These are phyloP conservation scores for Corythoichthys intestinalis DNA, from an alignment of 2,113 vertebrate genomes.

Conservation along the genomic window DNA sequence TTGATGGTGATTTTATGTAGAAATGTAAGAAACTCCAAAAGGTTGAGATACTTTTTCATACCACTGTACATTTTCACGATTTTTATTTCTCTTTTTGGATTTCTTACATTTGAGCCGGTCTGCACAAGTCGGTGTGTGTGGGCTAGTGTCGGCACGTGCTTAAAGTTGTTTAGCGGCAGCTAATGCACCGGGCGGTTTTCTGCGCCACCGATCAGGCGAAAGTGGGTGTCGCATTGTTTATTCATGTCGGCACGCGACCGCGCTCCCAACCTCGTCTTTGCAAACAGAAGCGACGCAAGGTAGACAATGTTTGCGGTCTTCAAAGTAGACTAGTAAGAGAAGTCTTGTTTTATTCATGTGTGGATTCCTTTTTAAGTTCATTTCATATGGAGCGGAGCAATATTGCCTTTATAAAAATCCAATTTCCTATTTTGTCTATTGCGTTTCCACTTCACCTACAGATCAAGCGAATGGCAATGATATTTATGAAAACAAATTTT, in stretches of 20 bases:
- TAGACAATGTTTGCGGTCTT: conserved; percentile 18
- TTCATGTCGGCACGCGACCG: conserved; percentile 30
- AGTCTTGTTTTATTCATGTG: conserved; percentile 30
- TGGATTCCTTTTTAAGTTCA: neutral
- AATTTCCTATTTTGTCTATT: neutral
- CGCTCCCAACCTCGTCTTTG: neutral
- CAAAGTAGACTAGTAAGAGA: neutral
- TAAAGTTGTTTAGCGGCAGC: conserved; percentile 7
- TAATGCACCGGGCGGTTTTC: conserved; percentile 12
- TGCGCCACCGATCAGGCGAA: conserved; percentile 17
- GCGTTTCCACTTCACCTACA: neutral
- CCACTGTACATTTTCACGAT: too few relatives aligned
- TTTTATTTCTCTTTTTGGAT: too few relatives aligned
- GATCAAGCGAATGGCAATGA: neutral
- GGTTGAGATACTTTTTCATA: too few relatives aligned
- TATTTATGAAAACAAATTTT: neutral
- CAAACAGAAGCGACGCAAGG: neutral
- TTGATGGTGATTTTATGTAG: too few relatives aligned
- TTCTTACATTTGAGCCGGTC: conserved; percentile 23
- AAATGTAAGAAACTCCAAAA: too few relatives aligned
- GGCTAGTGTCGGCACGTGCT: neutral
- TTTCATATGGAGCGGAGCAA: neutral
- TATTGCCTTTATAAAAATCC: neutral
- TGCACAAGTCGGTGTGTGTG: conserved; percentile 2
- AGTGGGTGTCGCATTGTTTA: conserved; percentile 27